Evolutionary conservation across 1,140 invertebrate genomes (phyloP), one percentile per base, ranked within the genome.

Genomic region (Armadillidium nasatum): DNA sequence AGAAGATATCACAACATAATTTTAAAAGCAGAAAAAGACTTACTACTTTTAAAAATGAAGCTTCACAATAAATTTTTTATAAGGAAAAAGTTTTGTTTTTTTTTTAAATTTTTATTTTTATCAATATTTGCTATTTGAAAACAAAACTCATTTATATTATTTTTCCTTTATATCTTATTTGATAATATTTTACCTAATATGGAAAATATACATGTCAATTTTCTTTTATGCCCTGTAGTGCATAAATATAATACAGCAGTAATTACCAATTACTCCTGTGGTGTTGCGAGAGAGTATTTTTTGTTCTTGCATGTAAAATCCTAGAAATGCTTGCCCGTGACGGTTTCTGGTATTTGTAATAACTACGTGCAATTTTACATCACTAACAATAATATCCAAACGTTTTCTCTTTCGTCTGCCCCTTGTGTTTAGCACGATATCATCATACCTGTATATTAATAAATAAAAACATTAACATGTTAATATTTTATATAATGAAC

Each of bases 241-340:
- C 19, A 60, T n/a, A 46, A 11, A 10, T 4, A 22, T n/a, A 9
- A 19, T 46, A 43, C 44, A n/a, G n/a, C n/a, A n/a, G n/a, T n/a
- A n/a, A 69, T 7, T 74, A 80, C 79, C 79, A 19, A 80, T 80
- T 10, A 80, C 76, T 7, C 79, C 79, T 0, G 79, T 80, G 19
- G 79, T 80, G 72, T 78, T 77, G 4, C 76, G 79, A 0, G 79
- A 78, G 21, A 80, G 74, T 3, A 78, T 44, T 1, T 66, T 66
- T 44, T 76, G 79, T 15, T 74, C 71, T 71, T 80, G 73, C 0
- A 80, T 66, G 68, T 80, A 80, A 23, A 80, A 73, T 43, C 79
- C 79, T n/a, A 80, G 76, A 68, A 80, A 80, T 23, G 73, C 44
- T 21, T 80, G 79, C 6, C 77, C 77, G 33, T 72, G 72, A 7